Base-by-base conservation (phyloP, 2,113 vertebrate genomes). In the Zosterops pallidus region DNA sequence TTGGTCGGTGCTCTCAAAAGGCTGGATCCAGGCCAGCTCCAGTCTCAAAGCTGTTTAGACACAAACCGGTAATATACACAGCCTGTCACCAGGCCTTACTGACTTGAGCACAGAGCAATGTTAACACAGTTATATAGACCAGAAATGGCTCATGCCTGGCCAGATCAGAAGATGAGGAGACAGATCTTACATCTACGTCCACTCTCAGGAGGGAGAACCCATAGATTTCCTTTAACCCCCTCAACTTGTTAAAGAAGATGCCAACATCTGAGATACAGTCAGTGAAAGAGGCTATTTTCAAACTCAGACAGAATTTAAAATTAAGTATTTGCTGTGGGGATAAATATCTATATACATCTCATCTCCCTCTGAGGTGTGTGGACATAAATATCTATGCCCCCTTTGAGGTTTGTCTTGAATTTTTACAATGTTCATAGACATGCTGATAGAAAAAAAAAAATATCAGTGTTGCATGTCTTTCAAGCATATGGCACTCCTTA, bases 401-500 rank as follows among this genome's bases (percentile, higher is more conserved):
- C 46, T 94, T 83, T 37, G 80, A 89, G 56, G 19, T 88, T 94
- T 94, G 21, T 78, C 74, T 87, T 91, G 71, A 90, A 77, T 95
- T 93, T 93, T 93, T 80, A 70, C 83, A 72, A 74, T 80, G 71
- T 94, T 94, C 92, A 67, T 88, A 88, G 93, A 93, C 56, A 77
- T 49, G 31, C 76, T 90, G 94, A 86, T 91, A 83, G 64, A 39
- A 93, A 44, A 90, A 95, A 92, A 90, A 95, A 92, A 86, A 86
- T 28, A 90, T 63, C 88, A 92, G 56, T 94, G 93, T 95, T 94
- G 56, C 92, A 83, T 90, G 68, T 94, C 88, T 96, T 96, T 94
- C 90, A 96, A 93, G 56, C 93, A 95, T 97, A 97, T 96, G 95
- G 95, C 93, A 96, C 88, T 93, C 88, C 88, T 93, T 96, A 93